A percentile compares a stretch with the other conserved stretches of the same genome.
These are phyloP conservation scores for Drosophila antonietae DNA, from an alignment of 2,888 invertebrate species.

Conservation along the genomic window DNA sequence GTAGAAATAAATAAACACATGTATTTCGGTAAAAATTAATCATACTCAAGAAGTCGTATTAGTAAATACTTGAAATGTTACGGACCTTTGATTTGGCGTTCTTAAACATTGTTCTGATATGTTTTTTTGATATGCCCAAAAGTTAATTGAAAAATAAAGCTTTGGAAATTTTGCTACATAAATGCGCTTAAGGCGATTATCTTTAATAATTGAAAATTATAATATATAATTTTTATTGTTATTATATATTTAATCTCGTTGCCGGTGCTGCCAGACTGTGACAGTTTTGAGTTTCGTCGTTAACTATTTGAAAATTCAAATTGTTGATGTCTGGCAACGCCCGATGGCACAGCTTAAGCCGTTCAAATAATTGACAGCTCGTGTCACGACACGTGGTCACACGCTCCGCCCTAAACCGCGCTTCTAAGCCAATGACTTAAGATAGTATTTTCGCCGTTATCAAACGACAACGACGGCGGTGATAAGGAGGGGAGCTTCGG, in stretches of 20 bases:
- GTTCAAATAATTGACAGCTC: not conserved
- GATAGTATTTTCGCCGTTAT: conserved; percentile 27
- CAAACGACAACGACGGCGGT: conserved; percentile 7
- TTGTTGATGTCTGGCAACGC: not conserved
- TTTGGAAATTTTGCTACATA: not conserved
- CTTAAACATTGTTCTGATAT: conserved; percentile 10
- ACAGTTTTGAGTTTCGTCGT: not conserved
- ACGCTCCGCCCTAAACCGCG: conserved; percentile 2
- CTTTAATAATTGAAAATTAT: not conserved
- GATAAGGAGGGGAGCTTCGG: conserved; percentile 17
- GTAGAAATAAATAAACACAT: conserved; percentile 15
- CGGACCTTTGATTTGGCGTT: conserved; percentile 8
- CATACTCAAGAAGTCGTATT: conserved; percentile 46
- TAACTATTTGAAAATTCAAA: conserved; percentile 1
- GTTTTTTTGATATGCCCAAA: conserved; percentile 2
- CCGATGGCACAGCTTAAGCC: not conserved
- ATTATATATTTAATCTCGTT: not conserved
- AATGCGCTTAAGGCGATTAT: not conserved
- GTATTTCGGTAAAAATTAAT: conserved; percentile 43
- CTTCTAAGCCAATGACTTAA: conserved; percentile 19
- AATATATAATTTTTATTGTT: not conserved
- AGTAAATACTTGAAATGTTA: conserved; percentile 35
- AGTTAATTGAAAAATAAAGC: conserved; percentile 11
- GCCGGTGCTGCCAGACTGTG: not conserved
- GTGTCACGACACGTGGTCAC: conserved; percentile 15